phyloP scores from a whole-genome alignment of 2,797 vertebrate species.

The Megalops cyprinoides region DNA sequence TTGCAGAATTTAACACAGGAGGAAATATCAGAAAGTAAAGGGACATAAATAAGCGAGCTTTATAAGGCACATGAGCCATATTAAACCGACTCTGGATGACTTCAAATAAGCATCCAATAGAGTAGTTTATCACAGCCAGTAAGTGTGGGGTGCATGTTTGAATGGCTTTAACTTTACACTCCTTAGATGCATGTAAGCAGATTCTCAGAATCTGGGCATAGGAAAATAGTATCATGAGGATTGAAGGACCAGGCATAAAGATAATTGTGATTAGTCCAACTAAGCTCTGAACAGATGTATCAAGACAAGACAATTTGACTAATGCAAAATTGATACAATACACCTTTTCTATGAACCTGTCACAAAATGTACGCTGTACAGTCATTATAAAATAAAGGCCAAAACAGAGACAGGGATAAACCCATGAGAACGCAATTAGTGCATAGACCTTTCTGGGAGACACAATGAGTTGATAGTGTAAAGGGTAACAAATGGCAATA shows the following conservation, averaged over 20 bases:
- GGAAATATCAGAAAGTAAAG: slow-evolving; percentile 32
- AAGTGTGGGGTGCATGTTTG: slow-evolving; percentile 57
- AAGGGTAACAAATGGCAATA: slow-evolving; percentile 58
- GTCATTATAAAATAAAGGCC: slow-evolving; percentile 38
- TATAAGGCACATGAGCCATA: background rate
- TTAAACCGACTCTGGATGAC: slow-evolving; percentile 37
- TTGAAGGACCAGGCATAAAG: background rate
- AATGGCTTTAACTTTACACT: slow-evolving; percentile 4
- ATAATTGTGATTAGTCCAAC: background rate
- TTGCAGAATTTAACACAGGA: slow-evolving; percentile 28
- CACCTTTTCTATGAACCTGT: slow-evolving; percentile 47
- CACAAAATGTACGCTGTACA: slow-evolving; percentile 49
- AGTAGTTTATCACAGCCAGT: slow-evolving; percentile 48
- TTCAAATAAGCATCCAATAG: slow-evolving; percentile 56
- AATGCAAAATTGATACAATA: slow-evolving; percentile 44
- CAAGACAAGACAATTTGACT: background rate
- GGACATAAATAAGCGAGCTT: slow-evolving; percentile 13
- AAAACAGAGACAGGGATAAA: slow-evolving; percentile 54
- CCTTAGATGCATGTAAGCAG: background rate
- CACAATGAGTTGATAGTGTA: slow-evolving; percentile 56
- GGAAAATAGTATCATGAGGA: slow-evolving; percentile 25
- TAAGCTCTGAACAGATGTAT: background rate
- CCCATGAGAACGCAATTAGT: slow-evolving; percentile 49
- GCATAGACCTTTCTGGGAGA: slow-evolving; percentile 45
- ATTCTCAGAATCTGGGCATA: slow-evolving; percentile 41